phyloP scores from a whole-genome alignment of 1,140 invertebrate species.

The Drosophila cardini region DNA sequence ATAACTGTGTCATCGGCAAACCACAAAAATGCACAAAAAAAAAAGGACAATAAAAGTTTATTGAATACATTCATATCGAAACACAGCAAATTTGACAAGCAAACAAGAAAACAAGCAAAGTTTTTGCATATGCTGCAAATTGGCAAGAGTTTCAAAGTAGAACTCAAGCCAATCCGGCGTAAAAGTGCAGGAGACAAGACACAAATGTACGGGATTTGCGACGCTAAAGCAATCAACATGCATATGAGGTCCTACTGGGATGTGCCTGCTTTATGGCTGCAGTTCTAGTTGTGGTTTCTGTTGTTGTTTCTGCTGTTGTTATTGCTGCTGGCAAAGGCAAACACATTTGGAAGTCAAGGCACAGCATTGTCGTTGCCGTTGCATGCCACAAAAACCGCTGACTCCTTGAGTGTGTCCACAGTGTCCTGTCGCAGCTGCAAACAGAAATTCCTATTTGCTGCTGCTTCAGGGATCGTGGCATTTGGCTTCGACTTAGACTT shows the following conservation, averaged over 20 bases:
- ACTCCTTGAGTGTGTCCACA: constrained; percentile 11
- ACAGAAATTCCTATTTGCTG: constrained; percentile 14
- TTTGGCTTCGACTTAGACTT: constrained; percentile 35
- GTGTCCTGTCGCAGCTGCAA: constrained; percentile 1
- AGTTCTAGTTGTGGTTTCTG: not conserved
- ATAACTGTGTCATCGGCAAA: constrained; percentile 31
- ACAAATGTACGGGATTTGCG: not conserved
- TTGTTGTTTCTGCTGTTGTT: not conserved
- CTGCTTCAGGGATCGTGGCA: constrained; percentile 30
- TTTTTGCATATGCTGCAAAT: constrained; percentile 49
- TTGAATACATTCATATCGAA: constrained; percentile 49
- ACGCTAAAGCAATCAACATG: constrained; percentile 65
- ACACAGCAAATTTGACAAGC: constrained; percentile 53
- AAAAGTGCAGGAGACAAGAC: constrained; percentile 13
- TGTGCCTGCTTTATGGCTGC: constrained; percentile 7
- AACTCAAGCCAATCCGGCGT: constrained; percentile 33
- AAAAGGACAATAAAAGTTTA: constrained; percentile 62
- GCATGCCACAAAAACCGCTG: constrained; percentile 52
- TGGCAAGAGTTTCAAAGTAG: constrained; percentile 47
- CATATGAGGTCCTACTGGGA: constrained; percentile 59
- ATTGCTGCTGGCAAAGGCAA: constrained; percentile 45
- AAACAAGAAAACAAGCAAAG: constrained; percentile 11
- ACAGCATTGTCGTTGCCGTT: constrained; percentile 21
- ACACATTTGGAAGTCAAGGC: constrained; percentile 72
- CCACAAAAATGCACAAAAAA: constrained; percentile 59